Conservation (phyloP, 2,888 invertebrate genomes). For the Phrixothrix hirtus region DNA sequence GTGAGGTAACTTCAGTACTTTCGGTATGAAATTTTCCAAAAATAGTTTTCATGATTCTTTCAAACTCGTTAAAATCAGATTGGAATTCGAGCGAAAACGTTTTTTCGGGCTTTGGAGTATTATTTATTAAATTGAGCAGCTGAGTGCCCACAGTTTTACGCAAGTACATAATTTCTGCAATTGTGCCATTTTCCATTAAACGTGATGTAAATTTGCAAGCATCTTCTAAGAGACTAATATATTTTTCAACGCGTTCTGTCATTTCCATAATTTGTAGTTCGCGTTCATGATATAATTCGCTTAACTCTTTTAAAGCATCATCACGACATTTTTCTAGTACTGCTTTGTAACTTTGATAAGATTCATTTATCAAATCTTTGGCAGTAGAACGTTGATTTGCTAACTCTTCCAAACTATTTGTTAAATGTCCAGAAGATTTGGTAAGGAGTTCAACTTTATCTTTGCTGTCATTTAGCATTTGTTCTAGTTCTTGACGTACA, state of each 20-base stretch:
- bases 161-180: slow-evolving; percentile 81
- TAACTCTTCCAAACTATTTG: slow-evolving; percentile 80
- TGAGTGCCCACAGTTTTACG: slow-evolving; percentile 79
- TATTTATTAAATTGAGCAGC: slow-evolving; percentile 76
- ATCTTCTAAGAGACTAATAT: slow-evolving; percentile 81
- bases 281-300: slow-evolving; percentile 78
- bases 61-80: slow-evolving; percentile 78
- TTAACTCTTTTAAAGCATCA: slow-evolving; percentile 72
- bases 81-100: slow-evolving; percentile 80
- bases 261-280: slow-evolving; percentile 90
- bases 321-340: slow-evolving; percentile 81
- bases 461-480: slow-evolving; percentile 74
- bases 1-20: slow-evolving; percentile 39
- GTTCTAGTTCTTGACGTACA: slow-evolving; percentile 76
- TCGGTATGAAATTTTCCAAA: slow-evolving; percentile 66
- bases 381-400: slow-evolving; percentile 87
- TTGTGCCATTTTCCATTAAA: slow-evolving; percentile 81
- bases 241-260: slow-evolving; percentile 75
- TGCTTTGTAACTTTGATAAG: slow-evolving; percentile 78
- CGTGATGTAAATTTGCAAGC: slow-evolving; percentile 84
- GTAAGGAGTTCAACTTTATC: slow-evolving; percentile 76
- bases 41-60: slow-evolving; percentile 69
- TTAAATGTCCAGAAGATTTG: slow-evolving; percentile 73
- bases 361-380: slow-evolving; percentile 78
- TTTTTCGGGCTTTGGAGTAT: slow-evolving; percentile 79